Conservation (phyloP, 2,888 invertebrate species). For the Mimachlamys varia region DNA sequence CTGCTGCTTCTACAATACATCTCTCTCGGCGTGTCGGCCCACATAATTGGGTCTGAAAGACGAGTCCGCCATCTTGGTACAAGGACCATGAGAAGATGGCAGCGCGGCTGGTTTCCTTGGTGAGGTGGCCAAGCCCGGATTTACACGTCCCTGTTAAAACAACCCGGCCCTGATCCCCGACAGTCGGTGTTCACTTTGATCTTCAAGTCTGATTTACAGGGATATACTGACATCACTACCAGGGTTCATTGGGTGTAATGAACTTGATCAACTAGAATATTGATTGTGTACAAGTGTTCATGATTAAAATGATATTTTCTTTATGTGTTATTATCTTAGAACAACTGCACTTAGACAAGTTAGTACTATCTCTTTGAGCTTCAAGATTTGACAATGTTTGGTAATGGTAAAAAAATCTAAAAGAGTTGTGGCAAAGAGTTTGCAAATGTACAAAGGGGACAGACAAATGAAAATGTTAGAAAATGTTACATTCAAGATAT, state of each 20-base stretch:
- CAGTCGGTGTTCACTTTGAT: not conserved
- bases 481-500: no score
- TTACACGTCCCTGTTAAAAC: constrained; percentile 17
- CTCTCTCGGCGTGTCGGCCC: constrained; percentile 7
- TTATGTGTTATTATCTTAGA: no score
- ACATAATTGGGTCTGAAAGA: constrained; percentile 28
- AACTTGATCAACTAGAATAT: not conserved
- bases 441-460: no score
- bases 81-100: not conserved
- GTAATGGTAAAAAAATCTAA: no score
- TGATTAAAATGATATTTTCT: no score
- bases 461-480: no score
- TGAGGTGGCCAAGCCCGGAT: not conserved
- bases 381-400: no score
- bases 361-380: no score
- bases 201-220: not conserved
- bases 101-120: not conserved
- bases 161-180: not conserved
- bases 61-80: not conserved
- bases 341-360: no score
- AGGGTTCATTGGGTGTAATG: not conserved
- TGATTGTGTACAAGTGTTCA: not conserved
- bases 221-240: not conserved
- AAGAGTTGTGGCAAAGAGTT: no score
- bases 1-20: constrained; percentile 17